Evolutionary conservation across 2,113 vertebrate species (phyloP).

Genomic region (Coryphaenoides rupestris): DNA sequence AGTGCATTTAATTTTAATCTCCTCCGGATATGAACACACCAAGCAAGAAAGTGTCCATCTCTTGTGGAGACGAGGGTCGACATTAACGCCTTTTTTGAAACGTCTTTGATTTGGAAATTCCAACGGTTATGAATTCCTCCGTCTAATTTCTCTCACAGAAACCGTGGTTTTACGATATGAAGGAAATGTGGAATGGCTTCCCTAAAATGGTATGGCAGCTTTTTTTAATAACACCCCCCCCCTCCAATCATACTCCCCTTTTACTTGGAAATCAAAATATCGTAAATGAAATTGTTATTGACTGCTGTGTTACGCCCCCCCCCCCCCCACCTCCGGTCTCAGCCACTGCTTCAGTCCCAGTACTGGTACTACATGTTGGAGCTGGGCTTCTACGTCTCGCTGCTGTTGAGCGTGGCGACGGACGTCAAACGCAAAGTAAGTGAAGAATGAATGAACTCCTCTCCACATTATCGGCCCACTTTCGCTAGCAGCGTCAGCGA

Average conservation of each 20-base stretch:
- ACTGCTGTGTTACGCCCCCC: too few species aligned
- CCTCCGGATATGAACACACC: too few species aligned
- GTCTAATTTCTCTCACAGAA: slow-evolving; percentile 72
- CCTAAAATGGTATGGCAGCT: slow-evolving; percentile 81
- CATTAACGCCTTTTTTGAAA: too few species aligned
- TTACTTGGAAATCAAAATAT: too few species aligned
- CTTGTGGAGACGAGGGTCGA: too few species aligned
- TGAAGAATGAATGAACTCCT: background rate
- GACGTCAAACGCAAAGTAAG: slow-evolving; percentile 91
- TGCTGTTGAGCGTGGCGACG: slow-evolving; percentile 83
- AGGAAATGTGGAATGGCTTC: slow-evolving; percentile 85
- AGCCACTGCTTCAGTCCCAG: slow-evolving; percentile 79
- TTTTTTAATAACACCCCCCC: background rate
- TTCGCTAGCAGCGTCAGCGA: background rate
- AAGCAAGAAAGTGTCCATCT: too few species aligned
- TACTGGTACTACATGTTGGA: slow-evolving; percentile 92
- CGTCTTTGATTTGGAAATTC: too few species aligned
- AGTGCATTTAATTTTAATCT: too few species aligned
- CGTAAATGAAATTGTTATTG: too few species aligned
- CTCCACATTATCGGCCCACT: slow-evolving; percentile 4
- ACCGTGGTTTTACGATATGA: slow-evolving; percentile 88
- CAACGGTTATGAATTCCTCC: too few species aligned
- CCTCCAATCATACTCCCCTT: too few species aligned
- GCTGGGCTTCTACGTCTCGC: slow-evolving; percentile 85
- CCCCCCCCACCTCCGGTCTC: slow-evolving; percentile 25